Evolutionary conservation across 2,113 vertebrate species (phyloP).

Genomic region (Benthochromis sp.): DNA sequence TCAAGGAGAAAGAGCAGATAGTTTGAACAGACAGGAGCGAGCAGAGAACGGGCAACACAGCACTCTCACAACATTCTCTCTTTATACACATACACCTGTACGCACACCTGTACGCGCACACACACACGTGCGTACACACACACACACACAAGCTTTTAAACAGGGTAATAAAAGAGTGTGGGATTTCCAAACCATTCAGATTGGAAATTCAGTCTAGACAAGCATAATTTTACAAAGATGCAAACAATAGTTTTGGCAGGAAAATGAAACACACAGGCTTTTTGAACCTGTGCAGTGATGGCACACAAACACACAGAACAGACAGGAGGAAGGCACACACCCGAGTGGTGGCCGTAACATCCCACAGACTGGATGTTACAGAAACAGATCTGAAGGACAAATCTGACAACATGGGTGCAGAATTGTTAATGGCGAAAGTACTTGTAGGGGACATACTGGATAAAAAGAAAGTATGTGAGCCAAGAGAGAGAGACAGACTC

Average conservation of each 20-base stretch:
- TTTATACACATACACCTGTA: background rate
- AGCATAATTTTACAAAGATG: slow-evolving; percentile 24
- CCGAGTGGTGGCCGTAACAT: background rate
- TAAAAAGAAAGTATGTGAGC: background rate
- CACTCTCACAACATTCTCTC: slow-evolving; percentile 1
- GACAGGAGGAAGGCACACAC: background rate
- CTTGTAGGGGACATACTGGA: background rate
- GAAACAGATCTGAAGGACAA: background rate
- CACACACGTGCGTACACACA: rapidly evolving
- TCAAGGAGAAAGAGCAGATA: slow-evolving; percentile 91
- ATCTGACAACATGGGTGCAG: background rate
- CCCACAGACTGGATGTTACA: background rate
- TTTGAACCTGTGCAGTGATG: slow-evolving; percentile 10
- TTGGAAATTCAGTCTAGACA: slow-evolving; percentile 48
- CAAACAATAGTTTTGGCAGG: slow-evolving; percentile 25
- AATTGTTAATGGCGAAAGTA: background rate
- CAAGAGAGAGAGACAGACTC: background rate
- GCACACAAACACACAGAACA: background rate
- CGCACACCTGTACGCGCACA: background rate
- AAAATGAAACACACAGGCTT: background rate
- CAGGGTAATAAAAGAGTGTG: slow-evolving; percentile 8
- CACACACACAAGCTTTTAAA: background rate
- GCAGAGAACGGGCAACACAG: slow-evolving; percentile 60
- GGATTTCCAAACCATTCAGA: slow-evolving; percentile 58
- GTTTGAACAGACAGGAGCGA: slow-evolving; percentile 85